A percentile compares a stretch with the other conserved stretches of the same genome.
Evolutionary conservation across 2,797 vertebrate genomes (phyloP).

Genomic region (Bradypus variegatus): DNA sequence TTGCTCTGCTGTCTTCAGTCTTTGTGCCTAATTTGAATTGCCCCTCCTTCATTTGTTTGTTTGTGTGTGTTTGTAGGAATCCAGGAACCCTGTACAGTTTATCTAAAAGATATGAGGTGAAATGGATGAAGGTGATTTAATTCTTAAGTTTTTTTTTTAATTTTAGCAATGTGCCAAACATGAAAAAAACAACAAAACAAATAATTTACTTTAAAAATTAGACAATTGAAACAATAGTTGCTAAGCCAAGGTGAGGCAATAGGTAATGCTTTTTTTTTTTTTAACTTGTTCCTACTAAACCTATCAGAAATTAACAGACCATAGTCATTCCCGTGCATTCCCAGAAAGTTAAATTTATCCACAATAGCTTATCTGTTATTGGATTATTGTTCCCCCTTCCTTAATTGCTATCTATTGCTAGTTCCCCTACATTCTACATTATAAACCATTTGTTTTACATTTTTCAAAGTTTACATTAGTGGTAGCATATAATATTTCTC

Average conservation of each 20-base stretch:
- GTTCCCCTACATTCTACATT: no score
- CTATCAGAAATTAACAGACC: no score
- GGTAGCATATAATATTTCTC: no score
- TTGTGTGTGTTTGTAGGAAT: background rate
- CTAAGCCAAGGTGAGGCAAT: background rate
- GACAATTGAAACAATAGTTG: background rate
- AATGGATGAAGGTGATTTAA: background rate
- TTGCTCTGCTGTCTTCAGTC: background rate
- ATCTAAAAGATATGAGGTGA: conserved; percentile 13
- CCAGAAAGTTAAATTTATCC: no score
- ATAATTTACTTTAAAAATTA: background rate
- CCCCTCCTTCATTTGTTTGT: background rate
- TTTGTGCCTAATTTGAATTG: background rate
- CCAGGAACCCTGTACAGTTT: background rate
- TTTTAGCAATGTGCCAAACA: conserved; percentile 1
- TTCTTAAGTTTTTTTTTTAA: background rate
- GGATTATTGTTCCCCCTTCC: no score
- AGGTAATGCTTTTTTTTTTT: background rate
- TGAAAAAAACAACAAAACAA: background rate
- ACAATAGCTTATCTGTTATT: no score
- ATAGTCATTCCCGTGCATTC: no score
- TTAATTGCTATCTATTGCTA: no score
- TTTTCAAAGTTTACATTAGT: no score
- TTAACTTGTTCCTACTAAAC: no score
- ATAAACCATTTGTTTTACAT: no score